Evolutionary conservation across 2,888 invertebrate genomes (phyloP), one percentile per base, ranked within the genome.

Genomic region (Cheiracanthium punctorium): DNA sequence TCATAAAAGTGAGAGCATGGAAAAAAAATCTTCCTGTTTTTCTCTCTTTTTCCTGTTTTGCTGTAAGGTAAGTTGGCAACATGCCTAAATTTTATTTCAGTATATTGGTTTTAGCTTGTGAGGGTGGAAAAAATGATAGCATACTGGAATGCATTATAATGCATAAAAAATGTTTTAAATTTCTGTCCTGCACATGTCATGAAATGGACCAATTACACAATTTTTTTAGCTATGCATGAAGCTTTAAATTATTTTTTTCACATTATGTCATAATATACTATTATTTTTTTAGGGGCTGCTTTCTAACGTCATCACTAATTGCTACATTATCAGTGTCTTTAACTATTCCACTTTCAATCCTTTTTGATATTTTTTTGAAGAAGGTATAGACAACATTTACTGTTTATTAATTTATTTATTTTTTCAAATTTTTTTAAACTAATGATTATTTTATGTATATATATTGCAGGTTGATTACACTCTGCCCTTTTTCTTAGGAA

Each of bases 251-350:
- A n/a, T n/a, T n/a, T n/a, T n/a, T n/a, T n/a, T n/a, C n/a, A n/a
- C n/a, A n/a, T n/a, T n/a, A n/a, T n/a, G n/a, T n/a, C n/a, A n/a
- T n/a, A n/a, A n/a, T n/a, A n/a, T n/a, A n/a, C 0, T 72, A 28
- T 0, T 32, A 37, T 37, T 64, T 58, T 52, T 58, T 64, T 92
- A 97, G 97, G 96, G 98, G 97, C 73, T 96, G 97, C 90, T 97
- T 98, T 90, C 93, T 98, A 90, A 98, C 98, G 24, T 98, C 98
- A 17, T 95, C 97, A 0, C 93, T 96, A 71, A 95, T 97, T 90
- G 98, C 97, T 32, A 97, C 97, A 0, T 92, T 97, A 90, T 94
- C 97, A 82, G 94, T 98, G 89, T 96, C 96, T 89, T 93, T 98
- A 90, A 96, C 95, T 88, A 95, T 97, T 91, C 98, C 98, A 79